phyloP scores from a whole-genome alignment of 2,113 vertebrate genomes.

The Leptobrachium ailaonicum region DNA sequence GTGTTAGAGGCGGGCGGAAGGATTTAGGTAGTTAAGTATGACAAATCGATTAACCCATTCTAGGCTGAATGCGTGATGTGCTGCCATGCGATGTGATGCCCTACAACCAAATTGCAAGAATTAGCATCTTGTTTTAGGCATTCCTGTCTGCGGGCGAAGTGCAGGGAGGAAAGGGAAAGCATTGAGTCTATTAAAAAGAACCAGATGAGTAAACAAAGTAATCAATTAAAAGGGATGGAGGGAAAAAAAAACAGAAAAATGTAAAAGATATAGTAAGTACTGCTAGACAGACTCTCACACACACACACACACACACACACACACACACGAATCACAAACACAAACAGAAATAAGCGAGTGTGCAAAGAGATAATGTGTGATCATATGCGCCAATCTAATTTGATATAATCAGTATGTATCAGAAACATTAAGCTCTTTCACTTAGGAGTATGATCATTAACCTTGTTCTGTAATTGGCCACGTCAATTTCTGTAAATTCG shows the following conservation, averaged over 20 bases:
- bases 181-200: constrained; percentile 21
- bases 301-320: not conserved
- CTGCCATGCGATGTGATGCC: not conserved
- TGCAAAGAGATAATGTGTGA: constrained; percentile 17
- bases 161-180: not conserved
- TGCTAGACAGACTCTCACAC: not conserved
- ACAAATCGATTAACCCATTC: constrained; percentile 46
- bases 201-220: constrained; percentile 36
- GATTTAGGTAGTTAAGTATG: constrained; percentile 34
- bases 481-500: constrained; percentile 49
- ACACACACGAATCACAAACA: not conserved
- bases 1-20: not conserved
- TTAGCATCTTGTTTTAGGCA: constrained; percentile 34
- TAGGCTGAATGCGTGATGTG: constrained; percentile 15
- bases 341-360: constrained; percentile 4
- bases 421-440: constrained; percentile 49
- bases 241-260: not conserved
- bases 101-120: not conserved
- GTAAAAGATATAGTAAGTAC: not conserved
- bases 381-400: constrained; percentile 24
- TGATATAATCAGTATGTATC: constrained; percentile 47
- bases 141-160: constrained; percentile 35
- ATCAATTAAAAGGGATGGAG: constrained; percentile 16
- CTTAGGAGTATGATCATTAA: constrained; percentile 50
- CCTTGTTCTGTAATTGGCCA: constrained; percentile 49